Evolutionary conservation across 2,113 vertebrate genomes (phyloP).

Genomic region (Laticauda colubrina): DNA sequence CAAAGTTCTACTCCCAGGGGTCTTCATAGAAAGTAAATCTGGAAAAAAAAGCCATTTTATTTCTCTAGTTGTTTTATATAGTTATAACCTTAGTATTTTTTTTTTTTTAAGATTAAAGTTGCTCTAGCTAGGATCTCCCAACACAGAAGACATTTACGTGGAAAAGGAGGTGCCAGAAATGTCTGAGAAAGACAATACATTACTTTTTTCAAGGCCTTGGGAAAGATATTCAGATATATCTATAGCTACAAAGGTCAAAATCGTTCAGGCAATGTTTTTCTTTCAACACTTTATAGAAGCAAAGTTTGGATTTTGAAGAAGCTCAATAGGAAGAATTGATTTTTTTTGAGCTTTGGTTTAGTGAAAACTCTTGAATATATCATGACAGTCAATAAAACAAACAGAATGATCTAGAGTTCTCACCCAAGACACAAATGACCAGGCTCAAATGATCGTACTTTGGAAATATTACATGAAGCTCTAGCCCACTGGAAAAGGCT

Average conservation of each 20-base stretch:
- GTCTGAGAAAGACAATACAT: not conserved
- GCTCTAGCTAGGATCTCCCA: not conserved
- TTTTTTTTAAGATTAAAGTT: slow-evolving; percentile 28
- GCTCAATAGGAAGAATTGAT: not conserved
- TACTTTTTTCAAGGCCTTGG: not conserved
- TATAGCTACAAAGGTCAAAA: not conserved
- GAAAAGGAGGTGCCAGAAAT: not conserved
- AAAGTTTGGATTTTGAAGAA: not conserved
- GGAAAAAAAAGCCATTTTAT: slow-evolving; percentile 46
- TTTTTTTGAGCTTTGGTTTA: not conserved
- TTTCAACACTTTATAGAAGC: not conserved
- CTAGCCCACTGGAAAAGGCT: not conserved
- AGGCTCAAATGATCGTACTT: not conserved
- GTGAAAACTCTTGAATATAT: not conserved
- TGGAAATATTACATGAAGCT: not conserved
- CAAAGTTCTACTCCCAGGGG: not conserved
- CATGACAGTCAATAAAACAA: not conserved
- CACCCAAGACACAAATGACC: not conserved
- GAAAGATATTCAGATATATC: not conserved
- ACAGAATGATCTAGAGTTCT: not conserved
- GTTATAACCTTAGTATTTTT: slow-evolving; percentile 34
- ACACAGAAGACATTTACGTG: not conserved
- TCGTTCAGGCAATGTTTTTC: not conserved
- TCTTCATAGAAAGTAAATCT: slow-evolving; percentile 34
- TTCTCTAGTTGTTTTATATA: slow-evolving; percentile 37